A percentile compares a stretch with the other conserved stretches of the same genome.
Conservation (phyloP, 1,140 invertebrate species). For the Agraylea sexmaculata region DNA sequence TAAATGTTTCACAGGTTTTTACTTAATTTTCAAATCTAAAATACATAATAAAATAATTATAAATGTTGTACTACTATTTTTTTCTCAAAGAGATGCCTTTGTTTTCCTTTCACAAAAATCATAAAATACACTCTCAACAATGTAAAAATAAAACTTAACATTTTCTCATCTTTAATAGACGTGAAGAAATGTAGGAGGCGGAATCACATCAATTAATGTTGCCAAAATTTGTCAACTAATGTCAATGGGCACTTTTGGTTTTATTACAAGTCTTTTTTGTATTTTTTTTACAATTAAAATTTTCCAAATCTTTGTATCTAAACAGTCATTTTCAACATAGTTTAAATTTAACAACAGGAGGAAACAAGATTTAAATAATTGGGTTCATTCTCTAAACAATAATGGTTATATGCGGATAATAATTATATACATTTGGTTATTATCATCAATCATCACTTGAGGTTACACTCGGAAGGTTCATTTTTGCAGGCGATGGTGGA, state of each 20-base stretch:
- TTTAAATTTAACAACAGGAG: conserved; percentile 14
- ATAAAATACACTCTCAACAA: conserved; percentile 20
- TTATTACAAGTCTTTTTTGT: conserved; percentile 36
- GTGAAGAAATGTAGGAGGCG: conserved; percentile 12
- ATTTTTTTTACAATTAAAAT: conserved; percentile 12
- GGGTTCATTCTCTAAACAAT: too few relatives aligned
- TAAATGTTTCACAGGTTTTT: conserved; percentile 20
- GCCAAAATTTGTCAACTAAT: conserved; percentile 37
- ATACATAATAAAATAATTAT: conserved; percentile 17
- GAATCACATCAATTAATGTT: conserved; percentile 12
- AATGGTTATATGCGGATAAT: too few relatives aligned
- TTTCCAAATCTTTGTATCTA: conserved; percentile 15
- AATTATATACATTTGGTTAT: too few relatives aligned
- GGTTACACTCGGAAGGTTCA: conserved; percentile 8
- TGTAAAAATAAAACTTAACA: conserved; percentile 20
- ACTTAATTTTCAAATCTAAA: conserved; percentile 16
- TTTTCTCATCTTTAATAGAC: conserved; percentile 12
- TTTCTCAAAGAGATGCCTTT: too few relatives aligned
- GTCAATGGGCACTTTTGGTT: conserved; percentile 46
- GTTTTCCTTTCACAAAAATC: conserved; percentile 14
- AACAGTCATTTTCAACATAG: conserved; percentile 20
- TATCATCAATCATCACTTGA: conserved; percentile 13
- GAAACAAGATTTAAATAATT: conserved; percentile 19
- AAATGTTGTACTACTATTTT: too few relatives aligned
- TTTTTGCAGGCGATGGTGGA: conserved; percentile 31